Evolutionary conservation across 2,113 vertebrate genomes (phyloP).

Genomic region (Actenoides lindsayi): DNA sequence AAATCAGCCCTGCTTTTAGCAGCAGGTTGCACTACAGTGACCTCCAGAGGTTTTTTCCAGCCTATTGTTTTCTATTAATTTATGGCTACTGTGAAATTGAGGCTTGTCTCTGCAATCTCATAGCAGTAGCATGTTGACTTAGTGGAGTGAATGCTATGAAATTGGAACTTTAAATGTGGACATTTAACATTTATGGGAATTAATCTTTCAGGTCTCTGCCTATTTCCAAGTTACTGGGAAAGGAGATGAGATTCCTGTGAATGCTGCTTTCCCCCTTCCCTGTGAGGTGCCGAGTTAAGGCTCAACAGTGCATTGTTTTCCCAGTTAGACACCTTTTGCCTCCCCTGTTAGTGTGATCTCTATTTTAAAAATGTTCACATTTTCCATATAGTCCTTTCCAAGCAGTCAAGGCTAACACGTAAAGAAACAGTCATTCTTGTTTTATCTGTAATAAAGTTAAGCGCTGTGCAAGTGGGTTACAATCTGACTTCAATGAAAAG

Average conservation of each 20-base stretch:
- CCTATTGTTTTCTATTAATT: background rate
- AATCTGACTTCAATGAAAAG: background rate
- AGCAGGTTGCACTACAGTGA: slow-evolving; percentile 49
- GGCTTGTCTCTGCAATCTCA: background rate
- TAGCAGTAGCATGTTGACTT: background rate
- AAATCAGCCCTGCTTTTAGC: background rate
- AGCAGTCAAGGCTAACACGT: background rate
- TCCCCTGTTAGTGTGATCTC: background rate
- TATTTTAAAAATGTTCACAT: background rate
- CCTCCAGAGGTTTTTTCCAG: slow-evolving; percentile 58
- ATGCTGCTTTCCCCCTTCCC: background rate
- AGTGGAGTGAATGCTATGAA: background rate
- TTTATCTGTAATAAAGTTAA: background rate
- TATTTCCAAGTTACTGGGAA: background rate
- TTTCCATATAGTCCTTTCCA: background rate
- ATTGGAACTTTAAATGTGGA: background rate
- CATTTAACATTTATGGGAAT: background rate
- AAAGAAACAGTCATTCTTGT: background rate
- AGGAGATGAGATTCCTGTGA: background rate
- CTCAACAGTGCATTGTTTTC: background rate
- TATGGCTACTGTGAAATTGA: background rate
- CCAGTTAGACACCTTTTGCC: background rate
- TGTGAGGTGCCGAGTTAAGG: background rate
- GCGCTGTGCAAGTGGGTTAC: background rate
- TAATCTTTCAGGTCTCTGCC: background rate